Base-by-base conservation (phyloP, 2,888 invertebrate species). In the Oxytorus armatus region DNA sequence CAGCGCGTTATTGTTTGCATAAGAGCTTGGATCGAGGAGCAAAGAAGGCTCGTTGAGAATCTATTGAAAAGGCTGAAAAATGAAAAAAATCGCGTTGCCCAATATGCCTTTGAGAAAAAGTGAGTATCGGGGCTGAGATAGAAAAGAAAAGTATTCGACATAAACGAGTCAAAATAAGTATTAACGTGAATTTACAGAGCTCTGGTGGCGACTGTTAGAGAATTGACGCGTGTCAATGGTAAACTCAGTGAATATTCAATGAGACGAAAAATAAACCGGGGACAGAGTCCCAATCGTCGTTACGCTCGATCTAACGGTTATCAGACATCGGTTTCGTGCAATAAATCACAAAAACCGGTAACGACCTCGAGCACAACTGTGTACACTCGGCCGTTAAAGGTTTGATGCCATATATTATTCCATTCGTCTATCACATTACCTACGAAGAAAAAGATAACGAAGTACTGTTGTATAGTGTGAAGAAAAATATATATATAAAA, bases 11-110 rank as follows among this genome's bases (percentile, higher is more conserved):
- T 91, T 42, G 81, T 82, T 0, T 86, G 88, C 72, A 88, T 90
- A 63, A 88, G 90, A 0, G 68, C 77, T 1, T 91, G 88, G 88
- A 88, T 91, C 85, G 86, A 85, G 39, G 87, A 90, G 53, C 89
- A 91, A 65, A 85, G 83, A 42, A 80, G 85, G 42, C 79, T 85
- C 4, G 84, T 85, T 2, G 83, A 85, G 3, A 86, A 82, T 23
- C 77, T 90, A 7, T 70, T 66, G 14, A 77, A 82, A 8, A 87
- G 84, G 77, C 80, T 90, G 29, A 85, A 87, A 42, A 81, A 78
- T 16, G 89, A 89, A 44, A 88, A 89, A 39, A 86, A 88, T 33
- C 85, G 87, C 49, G 66, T 90, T 21, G 59, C 84, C 23, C 81
- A 83, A 33, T 70, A 88, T 33, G 83, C 82, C 44, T 85, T 85